phyloP scores from a whole-genome alignment of 2,797 vertebrate species.

The Bovichtus diacanthus region DNA sequence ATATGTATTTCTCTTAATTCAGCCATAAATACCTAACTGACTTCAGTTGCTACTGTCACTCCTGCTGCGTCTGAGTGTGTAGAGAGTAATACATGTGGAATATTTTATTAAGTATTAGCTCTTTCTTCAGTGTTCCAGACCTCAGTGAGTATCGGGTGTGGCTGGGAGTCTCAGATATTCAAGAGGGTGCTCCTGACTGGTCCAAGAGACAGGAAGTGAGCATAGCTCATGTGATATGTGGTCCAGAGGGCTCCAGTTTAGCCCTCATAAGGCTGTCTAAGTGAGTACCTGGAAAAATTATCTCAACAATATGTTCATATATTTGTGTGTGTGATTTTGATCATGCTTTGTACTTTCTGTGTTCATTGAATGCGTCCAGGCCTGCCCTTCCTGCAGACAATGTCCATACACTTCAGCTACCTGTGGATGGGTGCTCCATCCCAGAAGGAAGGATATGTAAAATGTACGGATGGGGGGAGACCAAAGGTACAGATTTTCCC shows the following conservation, averaged over 20 bases:
- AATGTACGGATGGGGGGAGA: conserved; percentile 98
- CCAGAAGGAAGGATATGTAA: conserved; percentile 92
- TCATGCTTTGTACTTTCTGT: conserved; percentile 20
- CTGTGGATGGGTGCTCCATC: conserved; percentile 94
- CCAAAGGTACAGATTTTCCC: conserved; percentile 90
- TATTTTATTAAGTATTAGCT: conserved; percentile 16
- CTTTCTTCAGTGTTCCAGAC: conserved; percentile 88
- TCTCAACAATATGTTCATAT: conserved; percentile 17
- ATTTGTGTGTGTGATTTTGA: conserved; percentile 7
- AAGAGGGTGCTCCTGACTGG: conserved; percentile 86
- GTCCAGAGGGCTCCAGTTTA: conserved; percentile 93
- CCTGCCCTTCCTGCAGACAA: conserved; percentile 90
- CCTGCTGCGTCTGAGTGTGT: conserved; percentile 2
- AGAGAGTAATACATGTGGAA: conserved; percentile 16
- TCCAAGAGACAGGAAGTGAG: conserved; percentile 90
- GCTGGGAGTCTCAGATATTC: conserved; percentile 93
- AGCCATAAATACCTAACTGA: background rate
- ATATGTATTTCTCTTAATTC: background rate
- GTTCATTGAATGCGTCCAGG: conserved; percentile 76
- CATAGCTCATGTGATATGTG: conserved; percentile 94
- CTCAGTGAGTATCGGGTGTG: conserved; percentile 94
- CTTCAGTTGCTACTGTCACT: conserved; percentile 3
- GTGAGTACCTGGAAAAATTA: conserved; percentile 80
- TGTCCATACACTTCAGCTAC: conserved; percentile 92
- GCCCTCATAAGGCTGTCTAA: conserved; percentile 92